phyloP scores from a whole-genome alignment of 2,113 vertebrate species.

The Cromileptes altivelis region DNA sequence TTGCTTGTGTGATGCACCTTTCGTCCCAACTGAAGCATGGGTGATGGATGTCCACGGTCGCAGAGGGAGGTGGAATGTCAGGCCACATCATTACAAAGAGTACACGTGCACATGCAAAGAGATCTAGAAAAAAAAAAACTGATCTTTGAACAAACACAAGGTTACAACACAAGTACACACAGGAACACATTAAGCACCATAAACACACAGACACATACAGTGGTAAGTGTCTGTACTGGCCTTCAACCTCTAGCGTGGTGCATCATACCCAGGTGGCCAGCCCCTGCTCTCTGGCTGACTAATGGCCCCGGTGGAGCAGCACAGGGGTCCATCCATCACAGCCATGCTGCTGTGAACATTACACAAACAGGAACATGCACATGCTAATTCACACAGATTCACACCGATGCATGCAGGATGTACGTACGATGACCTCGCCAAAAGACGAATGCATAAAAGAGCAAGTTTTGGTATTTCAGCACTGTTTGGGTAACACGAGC shows the following conservation, averaged over 20 bases:
- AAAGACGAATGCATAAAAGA: neutral
- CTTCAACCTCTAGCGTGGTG: constrained; percentile 55
- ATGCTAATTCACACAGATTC: constrained; percentile 13
- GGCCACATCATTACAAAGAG: constrained; percentile 1
- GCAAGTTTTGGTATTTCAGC: neutral
- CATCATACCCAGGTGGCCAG: constrained; percentile 64
- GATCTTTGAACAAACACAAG: neutral
- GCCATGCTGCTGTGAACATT: constrained; percentile 7
- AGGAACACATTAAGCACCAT: neutral
- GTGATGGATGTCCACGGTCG: constrained; percentile 3
- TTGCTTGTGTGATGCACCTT: neutral
- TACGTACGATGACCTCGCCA: neutral
- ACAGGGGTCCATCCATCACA: constrained; percentile 74
- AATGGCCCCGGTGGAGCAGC: constrained; percentile 70
- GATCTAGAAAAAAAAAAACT: neutral
- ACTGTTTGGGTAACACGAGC: neutral
- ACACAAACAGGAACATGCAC: constrained; percentile 30
- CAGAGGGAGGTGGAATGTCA: constrained; percentile 37
- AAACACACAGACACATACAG: neutral
- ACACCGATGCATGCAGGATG: neutral
- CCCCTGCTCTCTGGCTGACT: constrained; percentile 69
- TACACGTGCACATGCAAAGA: neutral
- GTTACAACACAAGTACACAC: neutral
- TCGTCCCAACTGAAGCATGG: neutral
- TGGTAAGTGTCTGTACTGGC: constrained; percentile 49